These are phyloP conservation scores for Bicyclus anynana DNA, from an alignment of 1,140 invertebrate species.

Conservation along the genomic window DNA sequence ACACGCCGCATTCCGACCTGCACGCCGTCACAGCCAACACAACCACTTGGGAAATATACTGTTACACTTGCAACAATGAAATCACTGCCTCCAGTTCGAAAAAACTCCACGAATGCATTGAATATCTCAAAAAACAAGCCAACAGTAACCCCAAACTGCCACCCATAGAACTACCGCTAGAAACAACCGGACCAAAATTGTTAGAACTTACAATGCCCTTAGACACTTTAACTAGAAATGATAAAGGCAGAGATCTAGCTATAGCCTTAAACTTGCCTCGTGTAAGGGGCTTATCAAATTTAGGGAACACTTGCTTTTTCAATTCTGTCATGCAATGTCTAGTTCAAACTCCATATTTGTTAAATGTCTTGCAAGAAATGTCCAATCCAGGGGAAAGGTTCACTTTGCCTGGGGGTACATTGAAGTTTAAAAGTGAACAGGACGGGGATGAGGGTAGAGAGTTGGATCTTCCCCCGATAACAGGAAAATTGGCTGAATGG, in stretches of 20 bases:
- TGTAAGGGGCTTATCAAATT: constrained; percentile 86
- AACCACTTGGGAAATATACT: constrained; percentile 85
- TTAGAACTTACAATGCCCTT: constrained; percentile 46
- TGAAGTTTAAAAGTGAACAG: constrained; percentile 67
- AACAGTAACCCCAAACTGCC: constrained; percentile 47
- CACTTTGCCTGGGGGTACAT: constrained; percentile 82
- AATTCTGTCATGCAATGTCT: constrained; percentile 96
- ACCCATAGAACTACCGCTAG: constrained; percentile 51
- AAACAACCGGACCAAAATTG: constrained; percentile 32
- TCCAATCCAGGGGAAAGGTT: constrained; percentile 83
- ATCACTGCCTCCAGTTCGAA: constrained; percentile 78
- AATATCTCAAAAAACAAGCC: constrained; percentile 79
- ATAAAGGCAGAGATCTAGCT: constrained; percentile 63
- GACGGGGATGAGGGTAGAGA: constrained; percentile 56
- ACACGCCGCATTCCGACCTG: constrained; percentile 85
- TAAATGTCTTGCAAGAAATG: constrained; percentile 84
- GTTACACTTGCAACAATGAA: constrained; percentile 82
- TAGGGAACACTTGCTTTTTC: constrained; percentile 98
- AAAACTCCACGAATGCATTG: constrained; percentile 81
- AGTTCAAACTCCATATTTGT: constrained; percentile 89
- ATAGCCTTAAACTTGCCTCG: constrained; percentile 64
- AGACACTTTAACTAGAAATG: constrained; percentile 51
- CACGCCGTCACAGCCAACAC: constrained; percentile 88
- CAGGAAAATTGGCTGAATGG: constrained; percentile 84
- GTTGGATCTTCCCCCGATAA: constrained; percentile 79